Conservation (phyloP, 1,140 invertebrate genomes). For the Drosophila setifemur region DNA sequence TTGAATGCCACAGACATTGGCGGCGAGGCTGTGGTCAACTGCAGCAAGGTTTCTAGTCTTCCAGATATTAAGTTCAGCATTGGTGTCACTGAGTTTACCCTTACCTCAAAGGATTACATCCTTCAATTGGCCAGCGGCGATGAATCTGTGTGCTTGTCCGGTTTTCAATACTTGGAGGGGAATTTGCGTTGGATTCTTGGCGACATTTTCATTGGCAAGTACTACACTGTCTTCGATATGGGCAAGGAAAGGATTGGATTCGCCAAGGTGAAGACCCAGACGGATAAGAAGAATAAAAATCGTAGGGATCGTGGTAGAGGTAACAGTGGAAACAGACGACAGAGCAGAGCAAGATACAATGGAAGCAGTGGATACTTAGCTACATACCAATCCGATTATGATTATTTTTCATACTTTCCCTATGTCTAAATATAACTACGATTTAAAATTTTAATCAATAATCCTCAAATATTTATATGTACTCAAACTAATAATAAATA, state of each 20-base stretch:
- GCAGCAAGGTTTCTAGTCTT: background rate
- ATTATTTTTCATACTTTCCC: too few relatives aligned
- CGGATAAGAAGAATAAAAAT: background rate
- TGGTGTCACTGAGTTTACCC: conserved; percentile 23
- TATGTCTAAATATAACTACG: too few relatives aligned
- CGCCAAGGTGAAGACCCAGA: conserved; percentile 36
- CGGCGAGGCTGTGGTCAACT: background rate
- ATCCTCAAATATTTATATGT: too few relatives aligned
- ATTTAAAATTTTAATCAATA: too few relatives aligned
- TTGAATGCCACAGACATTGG: background rate
- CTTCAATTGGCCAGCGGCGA: background rate
- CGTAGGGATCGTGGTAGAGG: too few relatives aligned
- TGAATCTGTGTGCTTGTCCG: conserved; percentile 16
- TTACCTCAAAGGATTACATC: background rate
- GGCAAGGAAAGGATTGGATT: conserved; percentile 87
- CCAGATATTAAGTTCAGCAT: conserved; percentile 9
- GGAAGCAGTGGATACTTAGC: too few relatives aligned
- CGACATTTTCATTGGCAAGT: conserved; percentile 88
- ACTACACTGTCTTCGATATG: conserved; percentile 88
- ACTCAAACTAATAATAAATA: too few relatives aligned
- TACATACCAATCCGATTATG: too few relatives aligned
- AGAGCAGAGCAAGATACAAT: too few relatives aligned
- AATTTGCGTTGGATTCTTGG: conserved; percentile 63
- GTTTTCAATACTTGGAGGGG: conserved; percentile 25
- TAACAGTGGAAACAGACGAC: too few relatives aligned